phyloP scores from a whole-genome alignment of 1,140 invertebrate genomes.

The Nebria ingens region DNA sequence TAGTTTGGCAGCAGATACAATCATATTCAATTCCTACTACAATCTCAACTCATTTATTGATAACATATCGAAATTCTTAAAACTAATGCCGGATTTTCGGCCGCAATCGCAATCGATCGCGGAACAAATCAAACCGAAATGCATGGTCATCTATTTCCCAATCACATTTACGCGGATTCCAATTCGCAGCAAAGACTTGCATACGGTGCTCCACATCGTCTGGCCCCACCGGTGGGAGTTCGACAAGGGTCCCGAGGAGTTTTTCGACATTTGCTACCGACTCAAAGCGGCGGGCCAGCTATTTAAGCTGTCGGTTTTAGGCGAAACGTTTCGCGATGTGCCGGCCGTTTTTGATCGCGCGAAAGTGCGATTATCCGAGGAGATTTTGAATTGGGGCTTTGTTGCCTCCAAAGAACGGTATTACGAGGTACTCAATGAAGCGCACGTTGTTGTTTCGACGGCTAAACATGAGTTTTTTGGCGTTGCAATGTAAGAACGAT shows the following conservation, averaged over 20 bases:
- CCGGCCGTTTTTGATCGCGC: conserved; percentile 45
- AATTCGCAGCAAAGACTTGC: conserved; percentile 17
- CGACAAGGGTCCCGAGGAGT: conserved; percentile 60
- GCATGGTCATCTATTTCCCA: conserved; percentile 56
- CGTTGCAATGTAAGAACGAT: conserved; percentile 56
- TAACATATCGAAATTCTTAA: conserved; percentile 51
- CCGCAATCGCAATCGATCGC: conserved; percentile 42
- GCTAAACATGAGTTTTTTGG: conserved; percentile 69
- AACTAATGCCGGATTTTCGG: conserved; percentile 54
- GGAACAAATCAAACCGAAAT: conserved; percentile 48
- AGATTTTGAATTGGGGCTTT: conserved; percentile 53
- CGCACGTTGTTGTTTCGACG: conserved; percentile 61
- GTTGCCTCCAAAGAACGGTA: conserved; percentile 46
- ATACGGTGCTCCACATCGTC: conserved; percentile 46
- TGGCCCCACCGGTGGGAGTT: conserved; percentile 77
- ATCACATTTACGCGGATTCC: conserved; percentile 37
- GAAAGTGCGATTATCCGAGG: conserved; percentile 36
- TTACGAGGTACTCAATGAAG: conserved; percentile 39
- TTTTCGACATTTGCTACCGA: conserved; percentile 46
- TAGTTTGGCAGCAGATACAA: conserved; percentile 57
- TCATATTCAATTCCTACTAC: conserved; percentile 64
- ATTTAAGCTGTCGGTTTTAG: conserved; percentile 54
- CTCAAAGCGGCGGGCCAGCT: conserved; percentile 43
- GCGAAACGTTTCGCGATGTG: conserved; percentile 45
- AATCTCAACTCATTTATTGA: conserved; percentile 57